Conservation (phyloP, 1,140 invertebrate genomes). For the Temnothorax curvispinosus region DNA sequence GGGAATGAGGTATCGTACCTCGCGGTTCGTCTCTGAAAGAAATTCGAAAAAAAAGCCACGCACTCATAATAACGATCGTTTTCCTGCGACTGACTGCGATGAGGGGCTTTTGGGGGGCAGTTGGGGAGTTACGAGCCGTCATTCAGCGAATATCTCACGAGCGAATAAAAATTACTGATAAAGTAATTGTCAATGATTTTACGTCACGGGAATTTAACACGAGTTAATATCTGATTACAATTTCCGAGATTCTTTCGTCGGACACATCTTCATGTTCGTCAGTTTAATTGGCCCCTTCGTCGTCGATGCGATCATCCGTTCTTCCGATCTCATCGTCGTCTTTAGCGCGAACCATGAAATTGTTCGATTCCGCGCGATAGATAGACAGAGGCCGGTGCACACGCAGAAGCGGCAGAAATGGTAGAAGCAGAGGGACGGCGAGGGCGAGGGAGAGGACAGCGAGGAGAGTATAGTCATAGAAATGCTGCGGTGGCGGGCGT, state of each 20-base stretch:
- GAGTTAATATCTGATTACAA: neutral
- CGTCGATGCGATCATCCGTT: neutral
- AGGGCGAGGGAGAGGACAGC: conserved; percentile 17
- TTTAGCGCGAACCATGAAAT: conserved; percentile 12
- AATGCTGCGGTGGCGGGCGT: conserved; percentile 76
- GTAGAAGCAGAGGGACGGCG: neutral
- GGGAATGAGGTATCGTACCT: conserved; percentile 50
- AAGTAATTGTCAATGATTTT: conserved; percentile 5
- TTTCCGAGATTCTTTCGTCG: neutral
- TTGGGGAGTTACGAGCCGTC: neutral
- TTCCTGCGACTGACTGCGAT: neutral
- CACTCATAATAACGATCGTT: conserved; percentile 5
- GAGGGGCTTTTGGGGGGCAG: neutral
- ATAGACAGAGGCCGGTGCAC: neutral
- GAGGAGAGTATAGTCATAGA: conserved; percentile 76
- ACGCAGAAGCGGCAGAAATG: conserved; percentile 13
- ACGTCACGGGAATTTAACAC: neutral
- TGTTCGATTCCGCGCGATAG: neutral
- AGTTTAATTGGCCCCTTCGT: no score
- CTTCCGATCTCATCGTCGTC: neutral
- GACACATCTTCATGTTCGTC: no score
- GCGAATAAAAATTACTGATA: neutral
- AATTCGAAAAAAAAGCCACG: neutral
- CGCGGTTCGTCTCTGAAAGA: neutral
- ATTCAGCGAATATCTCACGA: neutral